Evolutionary conservation across 2,797 vertebrate species (phyloP), one percentile per base, ranked within the genome.

Genomic region (Bradypodion ventrale): DNA sequence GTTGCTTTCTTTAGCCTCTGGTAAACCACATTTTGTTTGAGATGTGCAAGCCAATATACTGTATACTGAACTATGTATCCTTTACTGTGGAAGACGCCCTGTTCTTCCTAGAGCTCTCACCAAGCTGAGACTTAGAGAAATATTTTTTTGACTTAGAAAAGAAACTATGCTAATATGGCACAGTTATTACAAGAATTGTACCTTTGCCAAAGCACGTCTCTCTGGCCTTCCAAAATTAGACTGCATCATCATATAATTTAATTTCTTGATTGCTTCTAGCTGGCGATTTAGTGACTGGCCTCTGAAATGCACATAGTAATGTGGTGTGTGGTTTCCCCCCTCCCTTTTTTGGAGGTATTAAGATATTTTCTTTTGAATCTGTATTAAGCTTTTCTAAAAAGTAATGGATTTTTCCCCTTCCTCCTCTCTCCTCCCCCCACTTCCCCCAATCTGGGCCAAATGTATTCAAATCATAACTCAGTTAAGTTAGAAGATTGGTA

Each of bases 351-450:
- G 37, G 63, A 60, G 62, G 56, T 91, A 95, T 96, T 96, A 95
- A 95, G 95, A 95, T 95, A 96, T 95, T 95, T 95, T 88, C 93
- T 95, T 96, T 96, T 96, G 94, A 96, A 96, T 94, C 92, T 77
- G 90, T 86, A 87, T 89, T 93, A 94, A 91, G 90, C 93, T 95
- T 95, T 96, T 95, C 93, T 94, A 93, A 94, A 95, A 94, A 95
- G 94, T 96, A 96, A 96, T 95, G 95, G 95, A 94, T 95, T 95
- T 91, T 95, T 91, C 83, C 63, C 83, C 37, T 90, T 87, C 75
- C 42, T 76, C 70, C 21, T 49, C 60, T 78, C 70, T 52, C 32
- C 44, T 9, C 69, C 69, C 49, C 49, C n/a, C n/a, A n/a, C n/a
- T n/a, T n/a, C n/a, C 84, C 92, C 92, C 94, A 93, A 92, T 95